phyloP scores from a whole-genome alignment of 2,888 invertebrate species.

The Eristalis arbustorum region DNA sequence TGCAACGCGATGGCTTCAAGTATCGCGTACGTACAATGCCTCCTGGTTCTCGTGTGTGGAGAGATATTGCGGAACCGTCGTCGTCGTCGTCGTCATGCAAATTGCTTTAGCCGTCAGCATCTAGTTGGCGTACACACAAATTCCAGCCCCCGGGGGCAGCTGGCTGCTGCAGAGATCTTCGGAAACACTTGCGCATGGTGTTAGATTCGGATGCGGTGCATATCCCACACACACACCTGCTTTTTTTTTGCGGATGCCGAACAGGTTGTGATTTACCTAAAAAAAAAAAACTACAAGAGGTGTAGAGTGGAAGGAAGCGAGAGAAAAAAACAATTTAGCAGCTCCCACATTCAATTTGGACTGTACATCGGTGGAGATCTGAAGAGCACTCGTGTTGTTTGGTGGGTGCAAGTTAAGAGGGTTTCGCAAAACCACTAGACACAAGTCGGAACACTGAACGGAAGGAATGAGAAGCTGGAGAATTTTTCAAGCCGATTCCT shows the following conservation, averaged over 20 bases:
- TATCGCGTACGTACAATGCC: conserved; percentile 34
- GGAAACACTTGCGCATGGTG: conserved; percentile 40
- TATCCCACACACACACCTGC: background rate
- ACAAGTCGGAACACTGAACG: background rate
- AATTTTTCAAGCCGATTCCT: too few species aligned
- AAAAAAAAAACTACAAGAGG: background rate
- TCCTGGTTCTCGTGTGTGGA: conserved; percentile 34
- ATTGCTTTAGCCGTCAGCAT: conserved; percentile 63
- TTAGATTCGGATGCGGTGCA: conserved; percentile 5
- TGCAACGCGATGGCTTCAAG: conserved; percentile 47
- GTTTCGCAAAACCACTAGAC: background rate
- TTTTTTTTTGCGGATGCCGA: background rate
- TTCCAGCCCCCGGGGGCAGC: conserved; percentile 11
- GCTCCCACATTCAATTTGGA: background rate
- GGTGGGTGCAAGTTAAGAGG: background rate
- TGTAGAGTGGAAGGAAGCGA: background rate
- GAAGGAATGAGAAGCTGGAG: background rate
- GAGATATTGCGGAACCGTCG: conserved; percentile 60
- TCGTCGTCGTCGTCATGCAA: conserved; percentile 58
- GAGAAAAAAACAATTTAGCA: background rate
- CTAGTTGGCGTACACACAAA: conserved; percentile 38
- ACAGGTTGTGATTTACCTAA: background rate
- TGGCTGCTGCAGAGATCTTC: conserved; percentile 27
- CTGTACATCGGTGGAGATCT: background rate
- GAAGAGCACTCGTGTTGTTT: background rate